phyloP scores from a whole-genome alignment of 2,888 invertebrate species.

The Drosophila affinis region DNA sequence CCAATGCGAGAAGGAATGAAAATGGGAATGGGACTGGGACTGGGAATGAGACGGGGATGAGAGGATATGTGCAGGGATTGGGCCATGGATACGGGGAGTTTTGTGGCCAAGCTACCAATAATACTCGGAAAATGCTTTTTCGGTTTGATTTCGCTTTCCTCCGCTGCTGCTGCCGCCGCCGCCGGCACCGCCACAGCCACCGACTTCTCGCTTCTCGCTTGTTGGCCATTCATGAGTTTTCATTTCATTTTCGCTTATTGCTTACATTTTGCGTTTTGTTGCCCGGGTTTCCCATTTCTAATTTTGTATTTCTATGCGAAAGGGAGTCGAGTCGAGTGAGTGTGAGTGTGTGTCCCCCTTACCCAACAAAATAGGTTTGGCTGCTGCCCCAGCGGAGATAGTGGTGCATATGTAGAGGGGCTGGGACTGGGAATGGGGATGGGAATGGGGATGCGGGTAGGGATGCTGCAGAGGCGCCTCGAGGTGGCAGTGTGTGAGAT shows the following conservation, averaged over 20 bases:
- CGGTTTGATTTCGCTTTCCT: conserved; percentile 58
- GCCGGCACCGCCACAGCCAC: not conserved
- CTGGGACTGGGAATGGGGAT: not conserved
- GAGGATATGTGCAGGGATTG: conserved; percentile 1
- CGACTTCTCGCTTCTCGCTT: conserved; percentile 1
- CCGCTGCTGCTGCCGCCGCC: not conserved
- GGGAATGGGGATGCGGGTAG: not conserved
- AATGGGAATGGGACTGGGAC: not conserved
- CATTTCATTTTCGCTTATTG: conserved; percentile 80
- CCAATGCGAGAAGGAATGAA: conserved; percentile 25
- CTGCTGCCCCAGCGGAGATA: conserved; percentile 40
- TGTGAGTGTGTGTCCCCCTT: conserved; percentile 47
- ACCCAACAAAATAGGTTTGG: conserved; percentile 54
- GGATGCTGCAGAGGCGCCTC: conserved; percentile 1
- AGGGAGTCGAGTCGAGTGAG: not conserved
- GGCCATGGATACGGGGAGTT: conserved; percentile 22
- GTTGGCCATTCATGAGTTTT: conserved; percentile 77
- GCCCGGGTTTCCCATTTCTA: conserved; percentile 64
- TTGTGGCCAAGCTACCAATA: conserved; percentile 46
- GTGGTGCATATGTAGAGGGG: not conserved
- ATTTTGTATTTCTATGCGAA: conserved; percentile 55
- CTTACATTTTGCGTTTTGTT: conserved; percentile 69
- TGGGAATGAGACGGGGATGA: not conserved
- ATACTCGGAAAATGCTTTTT: conserved; percentile 59
- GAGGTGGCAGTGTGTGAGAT: conserved; percentile 53